These are phyloP conservation scores for Drosophila auraria DNA, from an alignment of 1,140 invertebrate genomes.

Conservation along the genomic window DNA sequence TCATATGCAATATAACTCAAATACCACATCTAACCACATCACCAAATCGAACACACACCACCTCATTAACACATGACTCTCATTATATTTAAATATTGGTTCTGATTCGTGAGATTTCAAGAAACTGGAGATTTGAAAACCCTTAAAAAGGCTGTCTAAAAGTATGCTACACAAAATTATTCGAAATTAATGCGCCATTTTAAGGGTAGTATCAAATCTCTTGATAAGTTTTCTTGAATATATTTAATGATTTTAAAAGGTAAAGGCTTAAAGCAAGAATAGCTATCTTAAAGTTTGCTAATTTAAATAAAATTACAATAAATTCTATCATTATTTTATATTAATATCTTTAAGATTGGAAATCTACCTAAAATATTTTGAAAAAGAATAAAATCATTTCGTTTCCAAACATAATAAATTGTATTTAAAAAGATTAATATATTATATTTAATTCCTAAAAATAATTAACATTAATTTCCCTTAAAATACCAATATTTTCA, in stretches of 20 bases:
- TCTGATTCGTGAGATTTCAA: neutral
- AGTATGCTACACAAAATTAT: neutral
- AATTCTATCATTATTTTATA: neutral
- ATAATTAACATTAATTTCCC: neutral
- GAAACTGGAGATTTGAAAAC: neutral
- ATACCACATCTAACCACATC: slow-evolving; percentile 13
- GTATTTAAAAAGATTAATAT: no score
- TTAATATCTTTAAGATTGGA: neutral
- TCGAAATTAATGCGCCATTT: neutral
- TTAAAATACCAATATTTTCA: neutral
- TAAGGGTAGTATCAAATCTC: no score
- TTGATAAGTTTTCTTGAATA: no score
- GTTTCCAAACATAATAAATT: neutral
- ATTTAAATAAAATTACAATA: neutral
- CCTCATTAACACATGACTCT: slow-evolving; percentile 5
- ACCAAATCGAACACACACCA: slow-evolving; percentile 27
- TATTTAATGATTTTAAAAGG: no score
- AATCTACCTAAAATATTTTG: neutral
- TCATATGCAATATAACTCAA: slow-evolving; percentile 51
- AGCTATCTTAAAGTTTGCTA: no score
- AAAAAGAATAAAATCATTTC: neutral
- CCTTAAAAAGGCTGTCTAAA: neutral
- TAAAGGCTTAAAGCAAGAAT: no score
- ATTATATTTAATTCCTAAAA: neutral
- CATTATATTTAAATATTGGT: neutral